Evolutionary conservation across 2,797 vertebrate genomes (phyloP).

Genomic region (Ctenochaetus hawaiiensis): DNA sequence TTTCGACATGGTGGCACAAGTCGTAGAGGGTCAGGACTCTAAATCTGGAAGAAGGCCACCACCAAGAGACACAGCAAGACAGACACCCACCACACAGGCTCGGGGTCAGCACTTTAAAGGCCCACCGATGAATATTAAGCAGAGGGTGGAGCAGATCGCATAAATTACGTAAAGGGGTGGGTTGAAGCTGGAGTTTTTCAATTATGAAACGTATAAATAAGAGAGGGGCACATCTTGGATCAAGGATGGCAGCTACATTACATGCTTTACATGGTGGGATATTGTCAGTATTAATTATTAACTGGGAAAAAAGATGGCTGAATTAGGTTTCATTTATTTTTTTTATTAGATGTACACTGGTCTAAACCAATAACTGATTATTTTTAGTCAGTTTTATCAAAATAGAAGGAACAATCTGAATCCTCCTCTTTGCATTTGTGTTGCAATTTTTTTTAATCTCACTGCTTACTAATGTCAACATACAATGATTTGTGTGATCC

Average conservation of each 20-base stretch:
- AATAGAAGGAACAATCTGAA: background rate
- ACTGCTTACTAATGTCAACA: background rate
- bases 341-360: background rate
- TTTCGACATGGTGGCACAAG: slow-evolving; percentile 87
- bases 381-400: background rate
- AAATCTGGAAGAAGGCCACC: slow-evolving; percentile 57
- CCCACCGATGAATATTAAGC: slow-evolving; percentile 75
- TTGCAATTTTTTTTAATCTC: no score
- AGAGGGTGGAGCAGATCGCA: slow-evolving; percentile 63
- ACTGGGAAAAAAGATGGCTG: background rate
- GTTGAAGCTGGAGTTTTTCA: slow-evolving; percentile 6
- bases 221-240: background rate
- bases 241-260: background rate
- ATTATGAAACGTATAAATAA: slow-evolving; percentile 21
- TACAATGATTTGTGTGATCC: background rate
- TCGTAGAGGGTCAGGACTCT: slow-evolving; percentile 54
- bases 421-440: background rate
- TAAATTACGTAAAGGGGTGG: slow-evolving; percentile 44
- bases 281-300: background rate
- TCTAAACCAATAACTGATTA: background rate
- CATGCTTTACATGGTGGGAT: background rate
- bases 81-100: slow-evolving; percentile 33
- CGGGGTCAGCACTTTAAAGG: slow-evolving; percentile 71
- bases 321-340: background rate
- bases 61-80: slow-evolving; percentile 17